phyloP scores from a whole-genome alignment of 2,113 vertebrate genomes.

The Tenebrosternarchus preto region DNA sequence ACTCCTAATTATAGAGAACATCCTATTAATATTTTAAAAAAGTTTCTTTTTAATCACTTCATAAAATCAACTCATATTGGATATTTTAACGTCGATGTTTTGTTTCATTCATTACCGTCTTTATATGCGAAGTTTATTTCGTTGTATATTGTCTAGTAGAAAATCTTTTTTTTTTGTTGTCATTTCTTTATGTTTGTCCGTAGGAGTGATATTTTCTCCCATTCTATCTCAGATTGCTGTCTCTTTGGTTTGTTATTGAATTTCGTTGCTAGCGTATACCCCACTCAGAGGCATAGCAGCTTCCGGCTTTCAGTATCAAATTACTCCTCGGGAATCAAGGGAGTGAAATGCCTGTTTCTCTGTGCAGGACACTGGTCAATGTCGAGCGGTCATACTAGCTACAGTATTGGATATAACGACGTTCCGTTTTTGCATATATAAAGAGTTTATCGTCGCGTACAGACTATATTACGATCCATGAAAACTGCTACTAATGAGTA shows the following conservation, averaged over 20 bases:
- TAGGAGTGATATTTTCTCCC: background rate
- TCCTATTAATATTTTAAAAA: too few relatives aligned
- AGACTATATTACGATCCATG: too few relatives aligned
- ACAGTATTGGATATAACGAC: conserved; percentile 8
- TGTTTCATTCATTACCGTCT: background rate
- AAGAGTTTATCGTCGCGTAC: background rate
- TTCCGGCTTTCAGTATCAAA: conserved; percentile 29
- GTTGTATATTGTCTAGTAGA: background rate
- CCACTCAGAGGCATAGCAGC: conserved; percentile 1
- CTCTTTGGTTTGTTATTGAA: conserved; percentile 34
- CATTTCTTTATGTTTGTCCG: too few relatives aligned
- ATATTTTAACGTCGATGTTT: background rate
- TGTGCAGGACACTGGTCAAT: background rate
- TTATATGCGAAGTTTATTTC: too few relatives aligned
- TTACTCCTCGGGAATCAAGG: conserved; percentile 10
- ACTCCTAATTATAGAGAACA: too few relatives aligned
- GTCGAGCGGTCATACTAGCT: background rate
- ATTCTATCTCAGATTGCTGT: background rate
- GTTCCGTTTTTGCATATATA: background rate
- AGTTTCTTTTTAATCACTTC: too few relatives aligned
- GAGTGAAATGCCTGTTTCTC: conserved; percentile 1
- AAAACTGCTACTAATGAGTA: too few relatives aligned
- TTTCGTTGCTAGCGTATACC: conserved; percentile 35
- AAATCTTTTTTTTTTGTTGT: conserved; percentile 1
- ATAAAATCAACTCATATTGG: too few relatives aligned